These are phyloP conservation scores for Copidosoma aretas DNA, from an alignment of 2,888 invertebrate species.

Conservation along the genomic window DNA sequence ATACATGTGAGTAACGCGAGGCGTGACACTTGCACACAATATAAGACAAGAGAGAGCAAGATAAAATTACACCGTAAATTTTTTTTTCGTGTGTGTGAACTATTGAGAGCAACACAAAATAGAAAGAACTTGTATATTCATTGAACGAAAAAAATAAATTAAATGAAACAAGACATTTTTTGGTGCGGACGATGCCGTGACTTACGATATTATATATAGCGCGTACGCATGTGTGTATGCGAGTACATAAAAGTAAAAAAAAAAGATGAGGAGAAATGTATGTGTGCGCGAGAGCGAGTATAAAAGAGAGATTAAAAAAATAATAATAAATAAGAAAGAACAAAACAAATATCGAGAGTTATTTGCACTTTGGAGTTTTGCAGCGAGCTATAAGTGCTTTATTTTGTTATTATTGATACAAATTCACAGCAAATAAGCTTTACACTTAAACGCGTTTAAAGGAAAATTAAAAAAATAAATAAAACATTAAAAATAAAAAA, in stretches of 20 bases:
- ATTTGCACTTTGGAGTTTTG: slow-evolving; percentile 43
- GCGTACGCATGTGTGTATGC: background rate
- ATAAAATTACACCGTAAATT: background rate
- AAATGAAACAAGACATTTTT: background rate
- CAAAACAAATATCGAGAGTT: slow-evolving; percentile 31
- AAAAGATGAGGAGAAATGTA: background rate
- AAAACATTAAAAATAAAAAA: slow-evolving; percentile 29
- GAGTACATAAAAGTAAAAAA: background rate
- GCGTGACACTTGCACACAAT: background rate
- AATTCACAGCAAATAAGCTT: slow-evolving; percentile 42
- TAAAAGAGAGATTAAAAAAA: slow-evolving; percentile 12
- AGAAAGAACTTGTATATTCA: background rate
- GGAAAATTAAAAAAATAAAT: slow-evolving; percentile 18
- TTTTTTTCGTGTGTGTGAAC: slow-evolving; percentile 3
- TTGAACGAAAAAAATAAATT: too few species aligned
- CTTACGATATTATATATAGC: background rate
- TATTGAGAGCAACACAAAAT: slow-evolving; percentile 2
- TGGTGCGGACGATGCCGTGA: background rate
- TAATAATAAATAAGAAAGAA: background rate
- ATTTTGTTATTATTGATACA: slow-evolving; percentile 43
- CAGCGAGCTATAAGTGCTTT: slow-evolving; percentile 43
- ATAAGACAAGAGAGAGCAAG: background rate
- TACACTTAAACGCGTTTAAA: slow-evolving; percentile 41
- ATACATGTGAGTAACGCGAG: too few species aligned
- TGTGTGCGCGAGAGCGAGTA: background rate